A percentile compares a stretch with the other conserved stretches of the same genome.
Conservation (phyloP, 2,797 vertebrate genomes). For the Decapterus maruadsi region DNA sequence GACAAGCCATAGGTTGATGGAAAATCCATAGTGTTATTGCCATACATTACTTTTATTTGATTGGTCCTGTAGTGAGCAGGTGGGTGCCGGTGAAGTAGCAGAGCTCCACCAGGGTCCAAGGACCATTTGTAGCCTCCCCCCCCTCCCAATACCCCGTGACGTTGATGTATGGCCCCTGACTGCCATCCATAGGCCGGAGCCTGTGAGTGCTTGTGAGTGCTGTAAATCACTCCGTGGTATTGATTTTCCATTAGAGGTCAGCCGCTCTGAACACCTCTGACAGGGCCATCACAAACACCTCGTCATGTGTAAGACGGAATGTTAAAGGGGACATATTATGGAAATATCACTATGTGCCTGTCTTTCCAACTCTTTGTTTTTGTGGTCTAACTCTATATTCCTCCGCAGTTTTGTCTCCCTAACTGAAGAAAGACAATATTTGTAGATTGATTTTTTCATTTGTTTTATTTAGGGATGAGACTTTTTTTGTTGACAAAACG, state of each 20-base stretch:
- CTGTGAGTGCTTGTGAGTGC: slow-evolving; percentile 73
- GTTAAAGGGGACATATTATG: background rate
- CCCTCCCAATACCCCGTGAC: slow-evolving; percentile 49
- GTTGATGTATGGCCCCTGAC: slow-evolving; percentile 69
- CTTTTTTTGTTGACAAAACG: too few species aligned
- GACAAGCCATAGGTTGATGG: slow-evolving; percentile 85
- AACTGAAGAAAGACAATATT: too few species aligned
- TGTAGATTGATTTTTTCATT: too few species aligned
- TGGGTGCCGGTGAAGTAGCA: slow-evolving; percentile 43
- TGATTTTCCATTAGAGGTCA: slow-evolving; percentile 82
- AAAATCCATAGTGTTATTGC: slow-evolving; percentile 87
- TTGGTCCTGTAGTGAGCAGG: slow-evolving; percentile 70
- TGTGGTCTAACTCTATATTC: too few species aligned
- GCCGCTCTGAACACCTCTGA: slow-evolving; percentile 71
- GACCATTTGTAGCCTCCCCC: slow-evolving; percentile 49
- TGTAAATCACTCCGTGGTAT: slow-evolving; percentile 83
- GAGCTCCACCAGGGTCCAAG: slow-evolving; percentile 44
- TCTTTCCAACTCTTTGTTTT: too few species aligned
- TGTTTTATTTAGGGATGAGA: too few species aligned
- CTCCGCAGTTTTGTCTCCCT: too few species aligned
- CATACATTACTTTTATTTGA: slow-evolving; percentile 87
- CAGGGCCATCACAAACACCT: slow-evolving; percentile 76
- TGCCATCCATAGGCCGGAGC: slow-evolving; percentile 58
- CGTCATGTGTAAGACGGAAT: slow-evolving; percentile 21
- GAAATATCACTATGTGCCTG: too few species aligned